Base-by-base conservation (phyloP, 2,888 invertebrate species). In the Notodonta dromedarius region DNA sequence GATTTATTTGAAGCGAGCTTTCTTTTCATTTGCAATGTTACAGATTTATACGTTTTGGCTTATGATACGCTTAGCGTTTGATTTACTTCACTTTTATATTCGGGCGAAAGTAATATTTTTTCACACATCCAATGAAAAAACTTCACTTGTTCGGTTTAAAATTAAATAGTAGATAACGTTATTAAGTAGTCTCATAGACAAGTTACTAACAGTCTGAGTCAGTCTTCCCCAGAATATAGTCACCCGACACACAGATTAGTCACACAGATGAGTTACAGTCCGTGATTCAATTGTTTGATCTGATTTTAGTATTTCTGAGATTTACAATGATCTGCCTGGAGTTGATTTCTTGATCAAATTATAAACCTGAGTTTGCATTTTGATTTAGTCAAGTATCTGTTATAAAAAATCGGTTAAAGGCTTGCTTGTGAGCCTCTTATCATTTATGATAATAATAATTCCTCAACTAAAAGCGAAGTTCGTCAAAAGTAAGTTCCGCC, bases 241-340 rank as follows among this genome's bases (percentile, higher is more conserved):
- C 61, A 60, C 62, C 60, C 60, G 32, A 54, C 55, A 14, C 16
- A 40, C 32, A 24, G 63, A 68, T 76, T 77, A 74, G 65, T 78
- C 75, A 78, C 52, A 14, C 55, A 58, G 55, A 66, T 61, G 73
- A 73, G 67, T 56, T 64, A 60, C 58, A 61, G 59, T 39, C 67
- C 64, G 59, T 62, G 58, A 66, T 66, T 62, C 59, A 60, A 60
- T 60, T 59, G 61, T 63, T 60, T 62, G 60, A 67, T 62, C 58
- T 58, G 56, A 66, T 69, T 67, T 66, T 63, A 64, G 63, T 56
- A 66, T 52, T 66, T 62, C 64, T 64, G 63, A 63, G 69, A 69
- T 67, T 67, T 69, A 61, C 56, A 58, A 52, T 68, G 42, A 59
- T 58, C 42, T 67, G 56, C 14, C 60, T 62, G 44, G 54, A 51